Evolutionary conservation across 2,113 vertebrate genomes (phyloP).

Genomic region (Oreocharis arfaki): DNA sequence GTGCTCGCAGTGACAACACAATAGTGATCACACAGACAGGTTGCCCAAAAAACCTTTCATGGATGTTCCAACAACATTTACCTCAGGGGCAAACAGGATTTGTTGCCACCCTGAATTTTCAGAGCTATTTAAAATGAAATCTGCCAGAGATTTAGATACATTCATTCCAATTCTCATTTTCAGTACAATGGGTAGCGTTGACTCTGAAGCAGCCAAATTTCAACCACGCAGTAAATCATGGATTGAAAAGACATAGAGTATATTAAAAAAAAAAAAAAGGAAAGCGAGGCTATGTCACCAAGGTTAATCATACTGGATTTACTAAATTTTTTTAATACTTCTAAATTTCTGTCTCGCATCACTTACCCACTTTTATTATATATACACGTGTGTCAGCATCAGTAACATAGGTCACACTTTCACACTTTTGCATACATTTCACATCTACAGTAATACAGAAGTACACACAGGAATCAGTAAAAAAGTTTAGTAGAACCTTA

Average conservation of each 20-base stretch:
- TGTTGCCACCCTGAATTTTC: neutral
- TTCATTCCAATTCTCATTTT: neutral
- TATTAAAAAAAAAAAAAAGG: neutral
- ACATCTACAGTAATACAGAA: neutral
- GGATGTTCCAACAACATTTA: neutral
- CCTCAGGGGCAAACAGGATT: neutral
- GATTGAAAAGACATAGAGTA: neutral
- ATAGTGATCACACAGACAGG: neutral
- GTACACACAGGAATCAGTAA: neutral
- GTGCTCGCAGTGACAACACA: neutral
- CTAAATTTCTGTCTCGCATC: neutral
- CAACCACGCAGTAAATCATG: neutral
- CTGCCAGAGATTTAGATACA: neutral
- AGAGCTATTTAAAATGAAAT: neutral
- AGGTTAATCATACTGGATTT: neutral
- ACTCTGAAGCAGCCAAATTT: neutral
- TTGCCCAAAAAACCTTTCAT: neutral
- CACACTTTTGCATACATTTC: neutral
- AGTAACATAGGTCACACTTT: neutral
- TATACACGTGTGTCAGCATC: neutral
- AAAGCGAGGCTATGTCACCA: neutral
- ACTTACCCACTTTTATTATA: neutral
- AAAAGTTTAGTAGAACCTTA: conserved; percentile 66
- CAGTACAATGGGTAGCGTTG: neutral
- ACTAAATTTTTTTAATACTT: neutral